Percentiles rank a stretch among this genome's conserved stretches.
Evolutionary conservation across 2,888 invertebrate genomes (phyloP).

Genomic region (Heliconius erato): DNA sequence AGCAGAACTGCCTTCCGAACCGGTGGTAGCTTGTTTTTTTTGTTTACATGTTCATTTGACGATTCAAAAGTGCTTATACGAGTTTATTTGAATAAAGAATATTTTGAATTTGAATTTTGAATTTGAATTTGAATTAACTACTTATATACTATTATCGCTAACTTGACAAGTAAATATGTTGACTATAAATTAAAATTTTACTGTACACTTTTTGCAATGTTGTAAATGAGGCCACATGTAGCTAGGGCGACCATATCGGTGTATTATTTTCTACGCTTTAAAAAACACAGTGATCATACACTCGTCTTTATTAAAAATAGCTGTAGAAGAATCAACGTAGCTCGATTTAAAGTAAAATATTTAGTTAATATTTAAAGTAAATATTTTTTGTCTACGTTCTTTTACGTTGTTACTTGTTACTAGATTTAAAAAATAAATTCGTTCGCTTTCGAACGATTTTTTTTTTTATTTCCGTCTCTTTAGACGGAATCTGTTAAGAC

Average conservation of each 20-base stretch:
- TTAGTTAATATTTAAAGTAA: too few relatives aligned
- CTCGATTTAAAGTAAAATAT: neutral
- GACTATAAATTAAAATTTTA: constrained; percentile 18
- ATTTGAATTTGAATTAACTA: too few relatives aligned
- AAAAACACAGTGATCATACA: neutral
- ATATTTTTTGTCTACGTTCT: neutral
- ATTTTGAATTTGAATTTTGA: too few relatives aligned
- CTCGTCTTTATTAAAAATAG: neutral
- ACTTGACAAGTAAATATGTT: neutral
- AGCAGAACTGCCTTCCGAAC: too few relatives aligned
- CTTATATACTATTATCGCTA: neutral
- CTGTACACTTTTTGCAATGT: neutral
- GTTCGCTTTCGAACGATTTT: too few relatives aligned
- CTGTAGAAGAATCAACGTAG: neutral
- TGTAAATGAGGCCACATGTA: constrained; percentile 16
- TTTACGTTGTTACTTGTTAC: too few relatives aligned
- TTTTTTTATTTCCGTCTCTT: too few relatives aligned
- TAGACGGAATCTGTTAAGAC: neutral
- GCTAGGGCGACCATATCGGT: neutral
- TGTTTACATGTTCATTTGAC: too few relatives aligned
- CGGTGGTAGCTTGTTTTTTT: too few relatives aligned
- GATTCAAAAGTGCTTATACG: too few relatives aligned
- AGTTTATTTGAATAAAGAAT: too few relatives aligned
- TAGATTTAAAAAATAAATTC: too few relatives aligned
- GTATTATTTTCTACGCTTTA: neutral